Evolutionary conservation across 2,888 invertebrate genomes (phyloP).

Genomic region (Leistus spinibarbis): DNA sequence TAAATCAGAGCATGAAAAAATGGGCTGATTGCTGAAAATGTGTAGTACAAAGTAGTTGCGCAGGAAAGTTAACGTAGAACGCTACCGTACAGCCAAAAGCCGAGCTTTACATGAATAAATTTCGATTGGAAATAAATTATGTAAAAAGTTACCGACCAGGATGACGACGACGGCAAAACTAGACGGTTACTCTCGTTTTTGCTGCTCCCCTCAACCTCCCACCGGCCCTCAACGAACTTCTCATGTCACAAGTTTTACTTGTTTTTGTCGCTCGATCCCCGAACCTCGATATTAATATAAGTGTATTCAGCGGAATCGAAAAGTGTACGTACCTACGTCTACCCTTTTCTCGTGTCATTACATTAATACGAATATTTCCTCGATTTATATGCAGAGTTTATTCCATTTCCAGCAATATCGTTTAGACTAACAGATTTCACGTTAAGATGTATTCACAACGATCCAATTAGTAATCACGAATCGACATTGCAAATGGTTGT

Average conservation of each 20-base stretch:
- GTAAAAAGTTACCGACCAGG: slow-evolving; percentile 41
- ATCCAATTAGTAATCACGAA: too few relatives aligned
- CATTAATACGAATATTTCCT: not conserved
- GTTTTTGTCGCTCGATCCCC: not conserved
- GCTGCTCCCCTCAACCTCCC: not conserved
- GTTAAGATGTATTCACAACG: too few relatives aligned
- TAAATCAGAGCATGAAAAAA: slow-evolving; percentile 35
- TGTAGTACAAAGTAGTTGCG: slow-evolving; percentile 36
- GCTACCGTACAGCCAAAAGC: slow-evolving; percentile 19
- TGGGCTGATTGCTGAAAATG: slow-evolving; percentile 36
- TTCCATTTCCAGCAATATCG: too few relatives aligned
- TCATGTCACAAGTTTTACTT: not conserved
- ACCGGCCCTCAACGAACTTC: not conserved
- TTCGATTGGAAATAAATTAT: slow-evolving; percentile 44
- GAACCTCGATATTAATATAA: not conserved
- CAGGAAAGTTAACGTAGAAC: slow-evolving; percentile 22
- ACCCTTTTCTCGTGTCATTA: not conserved
- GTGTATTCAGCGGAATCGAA: slow-evolving; percentile 5
- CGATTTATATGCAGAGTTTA: not conserved
- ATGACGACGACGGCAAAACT: slow-evolving; percentile 1
- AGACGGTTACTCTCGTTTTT: not conserved
- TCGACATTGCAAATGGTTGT: too few relatives aligned
- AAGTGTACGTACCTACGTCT: not conserved
- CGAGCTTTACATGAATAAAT: slow-evolving; percentile 42
- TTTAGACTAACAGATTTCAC: too few relatives aligned